phyloP scores from a whole-genome alignment of 2,113 vertebrate genomes.

The Nanger granti region DNA sequence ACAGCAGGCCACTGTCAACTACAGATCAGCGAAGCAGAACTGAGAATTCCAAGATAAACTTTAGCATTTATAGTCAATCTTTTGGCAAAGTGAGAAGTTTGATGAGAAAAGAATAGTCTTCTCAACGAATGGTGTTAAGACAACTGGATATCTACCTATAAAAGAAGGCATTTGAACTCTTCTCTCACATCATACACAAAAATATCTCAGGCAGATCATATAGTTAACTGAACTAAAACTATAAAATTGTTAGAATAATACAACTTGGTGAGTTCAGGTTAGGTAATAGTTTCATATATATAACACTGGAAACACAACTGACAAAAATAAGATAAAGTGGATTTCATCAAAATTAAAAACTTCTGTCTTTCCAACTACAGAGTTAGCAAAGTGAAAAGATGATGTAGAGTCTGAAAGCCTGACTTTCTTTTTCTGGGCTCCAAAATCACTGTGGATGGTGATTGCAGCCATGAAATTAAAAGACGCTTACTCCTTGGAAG shows the following conservation, averaged over 20 bases:
- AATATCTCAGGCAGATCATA: not conserved
- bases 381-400: not conserved
- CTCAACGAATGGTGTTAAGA: not conserved
- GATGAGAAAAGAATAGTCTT: not conserved
- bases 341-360: not conserved
- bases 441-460: too few relatives aligned
- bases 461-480: too few relatives aligned
- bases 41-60: not conserved
- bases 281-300: not conserved
- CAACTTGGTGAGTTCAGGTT: not conserved
- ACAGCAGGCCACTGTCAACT: not conserved
- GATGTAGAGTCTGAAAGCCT: not conserved
- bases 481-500: too few relatives aligned
- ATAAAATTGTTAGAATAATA: not conserved
- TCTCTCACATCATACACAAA: not conserved
- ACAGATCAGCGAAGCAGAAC: not conserved
- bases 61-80: not conserved
- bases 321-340: not conserved
- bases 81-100: not conserved
- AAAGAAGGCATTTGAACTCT: not conserved
- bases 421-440: too few relatives aligned
- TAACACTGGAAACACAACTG: not conserved
- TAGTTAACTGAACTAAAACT: not conserved
- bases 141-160: not conserved
- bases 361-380: not conserved